Conservation (phyloP, 2,797 vertebrate genomes). For the Microchirus variegatus region DNA sequence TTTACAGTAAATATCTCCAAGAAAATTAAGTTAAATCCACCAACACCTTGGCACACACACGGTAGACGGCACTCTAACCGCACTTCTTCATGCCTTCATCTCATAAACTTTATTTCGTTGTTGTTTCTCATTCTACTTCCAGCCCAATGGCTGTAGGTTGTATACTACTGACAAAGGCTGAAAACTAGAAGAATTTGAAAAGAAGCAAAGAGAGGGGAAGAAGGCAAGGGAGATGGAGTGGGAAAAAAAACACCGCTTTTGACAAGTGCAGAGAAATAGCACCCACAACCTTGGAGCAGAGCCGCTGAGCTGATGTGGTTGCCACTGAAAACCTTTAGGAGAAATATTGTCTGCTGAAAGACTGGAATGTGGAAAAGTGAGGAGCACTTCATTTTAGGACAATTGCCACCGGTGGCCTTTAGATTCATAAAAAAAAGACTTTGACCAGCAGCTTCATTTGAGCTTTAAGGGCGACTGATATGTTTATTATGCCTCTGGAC, state of each 20-base stretch:
- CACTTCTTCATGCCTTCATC: slow-evolving; percentile 6
- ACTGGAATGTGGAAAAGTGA: slow-evolving; percentile 28
- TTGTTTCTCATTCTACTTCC: slow-evolving; percentile 21
- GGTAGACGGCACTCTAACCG: slow-evolving; percentile 15
- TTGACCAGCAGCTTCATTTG: slow-evolving; percentile 39
- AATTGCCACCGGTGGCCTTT: slow-evolving; percentile 31
- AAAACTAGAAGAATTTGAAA: slow-evolving; percentile 21
- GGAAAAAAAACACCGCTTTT: slow-evolving; percentile 23
- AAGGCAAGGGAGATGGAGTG: slow-evolving; percentile 11
- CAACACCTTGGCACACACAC: too few relatives aligned
- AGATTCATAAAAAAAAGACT: slow-evolving; percentile 45
- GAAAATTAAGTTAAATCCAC: too few relatives aligned
- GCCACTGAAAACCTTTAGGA: slow-evolving; percentile 34
- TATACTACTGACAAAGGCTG: slow-evolving; percentile 61
- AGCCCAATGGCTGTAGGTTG: slow-evolving; percentile 46
- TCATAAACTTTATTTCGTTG: slow-evolving; percentile 35
- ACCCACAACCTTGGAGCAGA: slow-evolving; percentile 42
- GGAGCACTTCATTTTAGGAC: slow-evolving; percentile 35
- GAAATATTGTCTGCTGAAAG: slow-evolving; percentile 52
- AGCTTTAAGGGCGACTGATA: slow-evolving; percentile 9
- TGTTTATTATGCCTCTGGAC: slow-evolving; percentile 28
- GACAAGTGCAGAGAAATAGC: slow-evolving; percentile 37
- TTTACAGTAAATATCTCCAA: too few relatives aligned
- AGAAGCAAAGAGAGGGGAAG: slow-evolving; percentile 1
- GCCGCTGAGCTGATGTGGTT: slow-evolving; percentile 29